Evolutionary conservation across 2,113 vertebrate species (phyloP).

Genomic region (Neolamprologus brichardi): DNA sequence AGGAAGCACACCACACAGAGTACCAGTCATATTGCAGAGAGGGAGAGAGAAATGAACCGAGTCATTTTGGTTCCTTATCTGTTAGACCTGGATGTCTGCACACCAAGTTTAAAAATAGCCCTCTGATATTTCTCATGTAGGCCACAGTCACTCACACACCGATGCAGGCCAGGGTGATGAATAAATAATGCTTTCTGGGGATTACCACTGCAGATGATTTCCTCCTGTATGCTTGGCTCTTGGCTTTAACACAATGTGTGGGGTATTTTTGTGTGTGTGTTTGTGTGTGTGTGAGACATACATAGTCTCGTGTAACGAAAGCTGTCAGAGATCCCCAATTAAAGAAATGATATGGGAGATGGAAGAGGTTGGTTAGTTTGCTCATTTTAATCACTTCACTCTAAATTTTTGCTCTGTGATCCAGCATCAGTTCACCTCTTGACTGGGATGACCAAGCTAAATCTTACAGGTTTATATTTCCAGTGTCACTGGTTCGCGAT

Average conservation of each 20-base stretch:
- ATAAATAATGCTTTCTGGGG: conserved; percentile 66
- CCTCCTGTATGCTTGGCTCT: background rate
- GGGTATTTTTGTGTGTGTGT: background rate
- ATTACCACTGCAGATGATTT: conserved; percentile 51
- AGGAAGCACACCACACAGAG: background rate
- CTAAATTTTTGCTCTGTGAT: background rate
- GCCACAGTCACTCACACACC: conserved; percentile 43
- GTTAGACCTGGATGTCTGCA: conserved; percentile 3
- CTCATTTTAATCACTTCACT: conserved; percentile 17
- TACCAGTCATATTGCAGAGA: background rate
- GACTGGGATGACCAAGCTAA: background rate
- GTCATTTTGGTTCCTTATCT: background rate
- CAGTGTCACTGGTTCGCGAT: background rate
- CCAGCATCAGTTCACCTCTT: background rate
- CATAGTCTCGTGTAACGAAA: background rate
- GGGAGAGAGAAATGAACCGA: background rate
- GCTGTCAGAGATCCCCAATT: background rate
- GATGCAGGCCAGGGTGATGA: conserved; percentile 53
- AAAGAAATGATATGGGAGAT: background rate
- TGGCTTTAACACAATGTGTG: background rate
- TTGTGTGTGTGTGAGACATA: background rate
- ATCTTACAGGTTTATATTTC: background rate
- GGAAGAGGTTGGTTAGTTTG: background rate
- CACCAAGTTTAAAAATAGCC: conserved; percentile 59
- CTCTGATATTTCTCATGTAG: conserved; percentile 62